Conservation (phyloP, 2,888 invertebrate genomes). For the Sepiola atlantica region DNA sequence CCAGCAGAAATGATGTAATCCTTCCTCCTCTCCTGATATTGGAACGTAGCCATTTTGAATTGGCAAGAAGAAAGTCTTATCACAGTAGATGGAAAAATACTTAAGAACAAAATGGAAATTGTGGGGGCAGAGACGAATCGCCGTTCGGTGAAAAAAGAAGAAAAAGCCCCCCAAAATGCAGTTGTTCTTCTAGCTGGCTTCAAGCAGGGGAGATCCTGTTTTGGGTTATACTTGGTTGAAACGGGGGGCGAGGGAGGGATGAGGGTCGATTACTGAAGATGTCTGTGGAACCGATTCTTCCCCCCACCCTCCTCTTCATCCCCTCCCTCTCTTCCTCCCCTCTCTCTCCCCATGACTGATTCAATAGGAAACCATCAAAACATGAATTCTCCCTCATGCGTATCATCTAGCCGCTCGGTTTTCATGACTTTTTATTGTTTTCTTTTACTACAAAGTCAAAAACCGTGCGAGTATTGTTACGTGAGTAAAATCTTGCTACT, state of each 20-base stretch:
- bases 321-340: too few species aligned
- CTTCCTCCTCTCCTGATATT: neutral
- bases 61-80: neutral
- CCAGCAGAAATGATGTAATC: neutral
- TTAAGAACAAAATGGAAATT: neutral
- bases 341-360: conserved; percentile 11
- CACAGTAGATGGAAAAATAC: neutral
- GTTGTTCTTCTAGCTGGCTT: neutral
- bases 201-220: neutral
- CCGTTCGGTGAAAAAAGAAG: neutral
- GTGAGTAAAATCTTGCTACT: neutral
- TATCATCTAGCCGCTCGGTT: neutral
- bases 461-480: neutral
- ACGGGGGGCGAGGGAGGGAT: neutral
- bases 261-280: neutral
- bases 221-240: neutral
- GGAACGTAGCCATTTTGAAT: neutral
- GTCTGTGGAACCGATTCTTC: neutral
- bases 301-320: neutral
- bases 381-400: neutral
- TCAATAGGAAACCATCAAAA: neutral
- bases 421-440: neutral
- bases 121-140: neutral
- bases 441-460: neutral
- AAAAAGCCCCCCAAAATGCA: neutral